A percentile compares a stretch with the other conserved stretches of the same genome.
Conservation (phyloP, 2,113 vertebrate species). For the Lanius ludovicianus region DNA sequence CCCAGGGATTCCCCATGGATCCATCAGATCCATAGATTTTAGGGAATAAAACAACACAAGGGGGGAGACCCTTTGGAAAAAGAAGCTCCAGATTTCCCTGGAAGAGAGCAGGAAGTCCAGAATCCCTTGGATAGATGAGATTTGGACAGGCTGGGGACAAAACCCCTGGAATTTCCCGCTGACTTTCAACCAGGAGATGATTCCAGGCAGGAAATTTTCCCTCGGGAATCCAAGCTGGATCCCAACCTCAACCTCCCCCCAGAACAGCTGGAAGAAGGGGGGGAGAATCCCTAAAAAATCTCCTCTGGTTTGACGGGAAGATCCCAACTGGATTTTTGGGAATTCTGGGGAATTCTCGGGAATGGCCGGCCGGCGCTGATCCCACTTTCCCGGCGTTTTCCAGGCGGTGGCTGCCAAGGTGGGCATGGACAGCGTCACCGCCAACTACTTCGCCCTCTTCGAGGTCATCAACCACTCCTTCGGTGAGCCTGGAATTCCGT, state of each 20-base stretch:
- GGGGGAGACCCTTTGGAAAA: not conserved
- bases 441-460: slow-evolving; percentile 6
- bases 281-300: not conserved
- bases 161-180: accelerated
- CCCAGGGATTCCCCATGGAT: too few species aligned
- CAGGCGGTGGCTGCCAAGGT: slow-evolving; percentile 20
- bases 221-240: not conserved
- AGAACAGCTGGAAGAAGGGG: not conserved
- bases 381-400: not conserved
- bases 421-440: slow-evolving; percentile 10
- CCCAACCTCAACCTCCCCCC: not conserved
- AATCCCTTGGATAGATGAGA: accelerated
- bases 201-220: not conserved
- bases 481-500: accelerated
- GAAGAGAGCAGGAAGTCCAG: not conserved
- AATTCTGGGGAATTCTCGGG: not conserved
- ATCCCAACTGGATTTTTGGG: accelerated
- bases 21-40: accelerated
- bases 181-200: accelerated
- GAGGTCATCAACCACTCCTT: slow-evolving; percentile 18
- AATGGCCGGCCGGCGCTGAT: not conserved
- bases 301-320: not conserved
- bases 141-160: not conserved
- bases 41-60: not conserved
- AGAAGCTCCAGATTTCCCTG: not conserved